phyloP scores from a whole-genome alignment of 2,113 vertebrate species.

The Coreoperca whiteheadi region DNA sequence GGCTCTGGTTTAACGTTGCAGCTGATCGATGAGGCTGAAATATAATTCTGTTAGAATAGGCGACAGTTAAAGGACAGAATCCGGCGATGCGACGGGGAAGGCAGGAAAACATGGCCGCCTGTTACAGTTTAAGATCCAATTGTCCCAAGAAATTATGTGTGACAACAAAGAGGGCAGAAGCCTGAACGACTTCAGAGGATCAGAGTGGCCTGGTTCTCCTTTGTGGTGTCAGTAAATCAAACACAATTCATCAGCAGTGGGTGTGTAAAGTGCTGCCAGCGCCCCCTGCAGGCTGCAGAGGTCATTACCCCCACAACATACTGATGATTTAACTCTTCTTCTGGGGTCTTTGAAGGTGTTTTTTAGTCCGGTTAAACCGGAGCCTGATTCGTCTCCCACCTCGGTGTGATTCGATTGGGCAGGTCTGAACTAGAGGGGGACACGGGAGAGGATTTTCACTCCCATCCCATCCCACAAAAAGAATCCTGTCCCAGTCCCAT shows the following conservation, averaged over 20 bases:
- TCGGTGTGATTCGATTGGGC: no score
- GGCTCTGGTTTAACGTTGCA: constrained; percentile 54
- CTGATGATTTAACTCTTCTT: no score
- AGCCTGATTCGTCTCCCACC: no score
- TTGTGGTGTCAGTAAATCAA: constrained; percentile 28
- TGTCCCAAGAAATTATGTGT: background rate
- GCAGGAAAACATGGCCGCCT: background rate
- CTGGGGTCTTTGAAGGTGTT: no score
- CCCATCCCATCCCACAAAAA: no score
- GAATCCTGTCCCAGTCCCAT: no score
- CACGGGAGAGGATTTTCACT: no score
- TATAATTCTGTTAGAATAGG: constrained; percentile 40
- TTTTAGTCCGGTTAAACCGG: no score
- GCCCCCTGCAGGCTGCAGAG: constrained; percentile 4
- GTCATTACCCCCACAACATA: background rate
- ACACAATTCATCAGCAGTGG: background rate
- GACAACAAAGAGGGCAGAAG: background rate
- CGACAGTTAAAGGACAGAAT: constrained; percentile 2
- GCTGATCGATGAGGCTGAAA: constrained; percentile 61
- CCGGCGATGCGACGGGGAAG: background rate
- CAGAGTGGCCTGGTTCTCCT: background rate
- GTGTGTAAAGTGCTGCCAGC: background rate
- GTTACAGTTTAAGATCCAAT: background rate
- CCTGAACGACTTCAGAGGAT: constrained; percentile 5
- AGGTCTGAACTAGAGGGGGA: no score